Evolutionary conservation across 1,140 invertebrate genomes (phyloP).

Genomic region (Drosophila melanogaster): Release_6_plus_ISO1_MT NT_037436.4:18771001-18771500

Average conservation of each 20-base stretch:
- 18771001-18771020: constrained; percentile 1
- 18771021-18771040: constrained; percentile 7
- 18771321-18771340: constrained; percentile 42
- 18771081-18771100: not conserved
- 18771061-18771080: not conserved
- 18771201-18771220: constrained; percentile 18
- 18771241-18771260: constrained; percentile 12
- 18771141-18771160: constrained; percentile 80
- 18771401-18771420: constrained; percentile 54
- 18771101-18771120: constrained; percentile 19
- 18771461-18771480: constrained; percentile 84
- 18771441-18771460: constrained; percentile 74
- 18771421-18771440: constrained; percentile 38
- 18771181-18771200: constrained; percentile 11
- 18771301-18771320: constrained; percentile 52
- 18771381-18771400: constrained; percentile 63
- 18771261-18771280: constrained; percentile 2
- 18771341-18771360: not conserved
- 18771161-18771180: constrained; percentile 71
- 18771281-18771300: constrained; percentile 15
- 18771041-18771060: constrained; percentile 50
- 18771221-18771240: constrained; percentile 16
- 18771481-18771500: constrained; percentile 80
- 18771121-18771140: constrained; percentile 62
- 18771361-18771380: constrained; percentile 78